Evolutionary conservation across 2,113 vertebrate species (phyloP), one percentile per base, ranked within the genome.

Genomic region (Tor tambroides): DNA sequence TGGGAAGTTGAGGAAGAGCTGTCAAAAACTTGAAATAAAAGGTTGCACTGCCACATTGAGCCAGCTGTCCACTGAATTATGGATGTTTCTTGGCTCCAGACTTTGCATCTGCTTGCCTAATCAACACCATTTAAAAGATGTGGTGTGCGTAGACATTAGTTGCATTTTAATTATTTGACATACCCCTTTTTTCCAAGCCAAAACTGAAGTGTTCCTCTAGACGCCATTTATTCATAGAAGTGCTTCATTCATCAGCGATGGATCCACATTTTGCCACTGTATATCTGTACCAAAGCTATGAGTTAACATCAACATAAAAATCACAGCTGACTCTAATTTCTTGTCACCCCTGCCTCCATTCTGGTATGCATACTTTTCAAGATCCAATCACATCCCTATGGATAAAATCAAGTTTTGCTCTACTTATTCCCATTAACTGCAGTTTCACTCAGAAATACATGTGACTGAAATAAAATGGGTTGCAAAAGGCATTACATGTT

Each of bases 61-160:
- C 81, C 87, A 90, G 85, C 83, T 90, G 89, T 87, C 89, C 72
- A 28, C 56, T 88, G 80, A 88, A 90, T 82, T 78, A 88, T 87
- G 69, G 46, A 88, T 85, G 56, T 46, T 88, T 88, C 32, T 86
- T 83, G 80, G 85, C 89, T 87, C 61, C 83, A 77, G 75, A 88
- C 85, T 87, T 78, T 85, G 82, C 87, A 90, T 87, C 82, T 61
- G 59, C 71, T 63, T 85, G 56, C 63, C 69, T 80, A 83, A 89
- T 83, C 84, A 88, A 86, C 59, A 77, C 63, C 67, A 80, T 86
- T 89, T 61, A 63, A 84, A 83, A 79, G 81, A 89, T 51, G 74
- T 63, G 80, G 38, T 75, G 59, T 84, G 87, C 80, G 46, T 86
- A 83, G 76, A 65, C 72, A 83, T 85, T 71, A 86, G 78, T 69